Evolutionary conservation across 2,888 invertebrate species (phyloP), one percentile per base, ranked within the genome.

Genomic region (Pinctada fucata): DNA sequence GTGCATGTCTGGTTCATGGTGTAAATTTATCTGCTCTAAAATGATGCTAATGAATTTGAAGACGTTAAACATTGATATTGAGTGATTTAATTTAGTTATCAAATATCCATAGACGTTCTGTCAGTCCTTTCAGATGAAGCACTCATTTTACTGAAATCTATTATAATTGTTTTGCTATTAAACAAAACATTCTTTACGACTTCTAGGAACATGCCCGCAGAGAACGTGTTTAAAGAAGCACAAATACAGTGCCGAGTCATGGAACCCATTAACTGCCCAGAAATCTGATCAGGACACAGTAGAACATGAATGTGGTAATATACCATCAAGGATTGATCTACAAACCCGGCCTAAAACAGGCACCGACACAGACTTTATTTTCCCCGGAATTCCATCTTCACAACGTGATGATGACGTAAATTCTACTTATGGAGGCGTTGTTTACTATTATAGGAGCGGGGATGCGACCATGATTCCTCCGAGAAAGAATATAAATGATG

Each of bases 331-430:
- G 16, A 45, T 74, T 3, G 74, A 74, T 6, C 6, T 74, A 3
- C 74, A 74, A 66, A n/a, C 66, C 5, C n/a, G 74, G 8, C 74
- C 74, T 3, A 48, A 8, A 3, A 50, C 65, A 45, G 74, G 74
- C 3, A 31, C 65, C 31, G 31, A 66, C 50, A 66, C 65, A 2
- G 49, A 66, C 48, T 74, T 74, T 51, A 31, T 66, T 5, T 74
- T 74, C 66, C 74, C 74, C 13, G 74, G 74, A 45, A 31, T 74
- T 8, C 63, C 47, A 45, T 74, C 74, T 2, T 48, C 74, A 50
- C 74, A 74, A 31, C 65, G 74, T 16, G 65, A 74, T 49, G 74
- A 74, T 66, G 74, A 74, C 13, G 16, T 16, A 2, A 74, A 64
- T 50, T 3, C 10, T 2, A 64, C 65, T 4, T 74, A 74, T 31